Base-by-base conservation (phyloP, 37 sponge, comb jelly and placozoan genomes). In the Geodia barretti region DNA sequence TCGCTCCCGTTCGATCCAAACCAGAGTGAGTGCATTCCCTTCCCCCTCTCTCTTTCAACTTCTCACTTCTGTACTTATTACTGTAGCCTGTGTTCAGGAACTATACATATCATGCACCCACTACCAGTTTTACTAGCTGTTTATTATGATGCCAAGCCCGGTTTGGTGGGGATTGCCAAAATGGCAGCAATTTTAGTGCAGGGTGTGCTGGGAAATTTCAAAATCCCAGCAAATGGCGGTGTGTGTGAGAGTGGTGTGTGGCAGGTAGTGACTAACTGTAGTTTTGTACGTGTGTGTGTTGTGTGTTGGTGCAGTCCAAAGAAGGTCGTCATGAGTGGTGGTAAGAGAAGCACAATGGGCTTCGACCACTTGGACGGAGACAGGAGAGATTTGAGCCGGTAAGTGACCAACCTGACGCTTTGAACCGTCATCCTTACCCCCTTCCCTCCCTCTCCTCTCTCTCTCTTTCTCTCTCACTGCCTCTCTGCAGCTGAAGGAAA, bases 401-500 rank as follows among this genome's bases (percentile, higher is more conserved):
- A 37, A 20, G n/a, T 40, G 8, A 32, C 33, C 24, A 4, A 82
- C 65, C 41, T 37, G 41, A 58, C 28, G 33, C 41, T 7, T 33
- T 63, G 62, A 40, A 73, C 38, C 59, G 74, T 25, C 77, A 58
- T 41, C 23, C 36, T 2, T 35, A 70, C 75, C 62, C 39, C n/a
- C 9, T 26, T 42, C 37, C 32, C 59, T 76, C 28, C 70, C 77
- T 40, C 40, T 20, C 71, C 31, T 70, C 34, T 70, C 34, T 7
- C 39, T 29, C 42, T 73, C 43, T 35, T 39, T n/a, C 24, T 39
- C 74, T n/a, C n/a, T n/a, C n/a, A n/a, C n/a, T n/a, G n/a, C n/a
- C n/a, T n/a, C n/a, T n/a, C n/a, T n/a, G n/a, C n/a, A 73, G 54
- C 39, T 25, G 29, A 66, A 67, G 69, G 25, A 67, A 77, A n/a